Evolutionary conservation across 2,888 invertebrate species (phyloP).

Genomic region (Amphipoea lucens): DNA sequence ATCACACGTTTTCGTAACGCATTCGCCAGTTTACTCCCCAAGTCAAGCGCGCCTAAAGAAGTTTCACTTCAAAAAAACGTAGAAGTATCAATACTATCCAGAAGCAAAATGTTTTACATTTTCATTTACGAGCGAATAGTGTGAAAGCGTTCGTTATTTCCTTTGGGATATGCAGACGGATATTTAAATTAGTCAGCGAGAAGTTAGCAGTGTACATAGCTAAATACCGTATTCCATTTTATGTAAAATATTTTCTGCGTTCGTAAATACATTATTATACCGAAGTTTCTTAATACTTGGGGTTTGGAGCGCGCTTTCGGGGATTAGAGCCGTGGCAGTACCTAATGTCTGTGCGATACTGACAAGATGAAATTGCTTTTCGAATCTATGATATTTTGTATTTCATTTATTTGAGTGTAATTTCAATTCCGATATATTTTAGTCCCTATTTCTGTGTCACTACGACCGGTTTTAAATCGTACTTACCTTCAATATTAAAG

Average conservation of each 20-base stretch:
- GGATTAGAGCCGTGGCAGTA: constrained; percentile 34
- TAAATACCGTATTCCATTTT: constrained; percentile 32
- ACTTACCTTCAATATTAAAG: not conserved
- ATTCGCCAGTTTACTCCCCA: too few species aligned
- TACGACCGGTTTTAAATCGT: not conserved
- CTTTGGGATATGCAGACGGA: constrained; percentile 46
- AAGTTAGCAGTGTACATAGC: constrained; percentile 41
- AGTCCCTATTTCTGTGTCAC: not conserved
- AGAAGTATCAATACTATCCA: constrained; percentile 40
- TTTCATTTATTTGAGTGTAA: not conserved
- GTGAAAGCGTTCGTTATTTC: constrained; percentile 52
- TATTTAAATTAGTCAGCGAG: constrained; percentile 58
- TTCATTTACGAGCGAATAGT: constrained; percentile 48
- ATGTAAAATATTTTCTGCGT: constrained; percentile 35
- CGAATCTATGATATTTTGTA: constrained; percentile 20
- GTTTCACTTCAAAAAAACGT: too few species aligned
- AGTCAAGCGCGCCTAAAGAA: too few species aligned
- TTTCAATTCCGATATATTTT: not conserved
- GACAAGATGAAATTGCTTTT: constrained; percentile 35
- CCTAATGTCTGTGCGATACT: constrained; percentile 31
- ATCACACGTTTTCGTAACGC: too few species aligned
- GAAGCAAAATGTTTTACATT: constrained; percentile 40
- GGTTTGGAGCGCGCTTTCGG: constrained; percentile 19
- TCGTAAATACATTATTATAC: constrained; percentile 11
- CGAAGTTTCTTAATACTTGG: constrained; percentile 27